Conservation (phyloP, 2,888 invertebrate species). For the Cantharis flavilabris region DNA sequence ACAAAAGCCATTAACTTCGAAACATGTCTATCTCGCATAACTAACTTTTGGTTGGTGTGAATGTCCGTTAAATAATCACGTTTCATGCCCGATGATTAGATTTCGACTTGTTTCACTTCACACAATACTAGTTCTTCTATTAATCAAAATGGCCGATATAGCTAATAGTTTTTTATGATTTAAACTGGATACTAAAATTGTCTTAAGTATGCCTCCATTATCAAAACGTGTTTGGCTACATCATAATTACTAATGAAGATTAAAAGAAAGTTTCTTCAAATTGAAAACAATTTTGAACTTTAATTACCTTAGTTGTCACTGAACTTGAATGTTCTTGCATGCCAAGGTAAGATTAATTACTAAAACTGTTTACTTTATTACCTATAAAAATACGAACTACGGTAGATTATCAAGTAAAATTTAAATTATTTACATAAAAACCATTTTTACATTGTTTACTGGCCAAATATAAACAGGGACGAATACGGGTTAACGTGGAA, state of each 20-base stretch:
- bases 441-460: too few species aligned
- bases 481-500: too few species aligned
- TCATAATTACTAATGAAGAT: background rate
- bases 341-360: slow-evolving; percentile 15
- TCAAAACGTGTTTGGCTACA: background rate
- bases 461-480: too few species aligned
- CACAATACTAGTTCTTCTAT: slow-evolving; percentile 11
- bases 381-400: too few species aligned
- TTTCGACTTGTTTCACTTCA: slow-evolving; percentile 33
- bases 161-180: slow-evolving; percentile 25
- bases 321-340: slow-evolving; percentile 18
- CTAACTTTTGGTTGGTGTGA: slow-evolving; percentile 8
- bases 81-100: slow-evolving; percentile 40
- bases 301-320: slow-evolving; percentile 11
- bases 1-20: background rate
- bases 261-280: background rate
- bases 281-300: background rate
- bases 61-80: slow-evolving; percentile 41
- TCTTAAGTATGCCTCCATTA: background rate
- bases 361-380: background rate
- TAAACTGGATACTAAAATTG: background rate
- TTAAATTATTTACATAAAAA: too few species aligned
- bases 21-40: background rate
- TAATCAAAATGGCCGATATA: slow-evolving; percentile 26
- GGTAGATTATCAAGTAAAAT: too few species aligned